Evolutionary conservation across 1,140 invertebrate genomes (phyloP).

Genomic region (Ceratoteleas bidentatus): DNA sequence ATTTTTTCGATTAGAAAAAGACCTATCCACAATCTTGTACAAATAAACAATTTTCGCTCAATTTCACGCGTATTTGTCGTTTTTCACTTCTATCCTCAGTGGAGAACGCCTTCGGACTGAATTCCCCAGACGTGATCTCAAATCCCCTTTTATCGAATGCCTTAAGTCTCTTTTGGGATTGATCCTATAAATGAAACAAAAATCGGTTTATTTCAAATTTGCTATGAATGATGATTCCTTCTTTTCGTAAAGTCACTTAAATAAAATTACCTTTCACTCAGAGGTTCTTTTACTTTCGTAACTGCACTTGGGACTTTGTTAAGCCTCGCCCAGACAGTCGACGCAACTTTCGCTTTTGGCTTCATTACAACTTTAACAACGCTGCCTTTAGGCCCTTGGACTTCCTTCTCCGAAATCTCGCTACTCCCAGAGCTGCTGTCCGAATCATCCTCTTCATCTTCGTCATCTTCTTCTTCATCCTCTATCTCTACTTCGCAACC

Average conservation of each 20-base stretch:
- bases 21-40: background rate
- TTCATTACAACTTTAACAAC: slow-evolving; percentile 78
- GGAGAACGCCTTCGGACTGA: slow-evolving; percentile 33
- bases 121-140: slow-evolving; percentile 29
- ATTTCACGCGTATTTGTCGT: slow-evolving; percentile 37
- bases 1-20: background rate
- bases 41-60: background rate
- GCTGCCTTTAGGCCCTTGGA: slow-evolving; percentile 78
- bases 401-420: slow-evolving; percentile 75
- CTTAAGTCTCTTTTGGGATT: slow-evolving; percentile 25
- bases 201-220: background rate
- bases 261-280: background rate
- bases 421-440: slow-evolving; percentile 64
- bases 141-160: slow-evolving; percentile 32
- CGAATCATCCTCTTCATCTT: slow-evolving; percentile 27
- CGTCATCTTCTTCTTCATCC: slow-evolving; percentile 59
- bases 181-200: slow-evolving; percentile 8
- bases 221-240: too few relatives aligned
- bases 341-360: slow-evolving; percentile 77
- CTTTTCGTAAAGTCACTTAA: too few relatives aligned
- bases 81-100: slow-evolving; percentile 55
- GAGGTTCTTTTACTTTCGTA: background rate
- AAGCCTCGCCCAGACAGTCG: slow-evolving; percentile 83
- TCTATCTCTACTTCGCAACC: slow-evolving; percentile 59
- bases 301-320: slow-evolving; percentile 2